Base-by-base conservation (phyloP, 2,888 invertebrate genomes). In the Mesorhabditis belari region DNA sequence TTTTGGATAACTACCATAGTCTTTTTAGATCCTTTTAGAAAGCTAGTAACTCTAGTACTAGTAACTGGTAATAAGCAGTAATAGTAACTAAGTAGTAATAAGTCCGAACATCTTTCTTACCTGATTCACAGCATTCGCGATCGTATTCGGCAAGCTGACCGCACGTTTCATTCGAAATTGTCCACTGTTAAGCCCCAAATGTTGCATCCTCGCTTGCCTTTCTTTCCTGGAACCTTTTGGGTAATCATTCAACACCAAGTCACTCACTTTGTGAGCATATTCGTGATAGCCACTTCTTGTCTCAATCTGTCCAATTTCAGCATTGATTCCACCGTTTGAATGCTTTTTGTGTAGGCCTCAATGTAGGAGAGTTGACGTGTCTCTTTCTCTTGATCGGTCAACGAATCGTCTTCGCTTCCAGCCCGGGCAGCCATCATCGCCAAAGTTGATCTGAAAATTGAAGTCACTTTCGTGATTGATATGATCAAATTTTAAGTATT, bases 261-360 rank as follows among this genome's bases (percentile, higher is more conserved):
- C 12, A 21, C 50, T 29, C 49, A 69, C 67, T 70, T 74, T 5
- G 91, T 89, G 75, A 94, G 87, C 70, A 93, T 83, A 83, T 94
- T 94, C 81, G 92, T 92, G 12, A 95, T 91, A 27, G 93, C 93
- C 5, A 95, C 94, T 83, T 89, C 85, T 84, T 96, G 96, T 58
- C 96, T 87, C 69, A 98, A 85, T 64, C 93, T 87, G 83, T 98
- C 96, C 71, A 96, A 85, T 1, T 91, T 90, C 66, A 98, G 85
- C 75, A 98, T 94, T 81, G 92, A 93, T 82, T 98, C 96, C 23
- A 98, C 95, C 5, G 93, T 94, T 68, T 93, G 92, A 0, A 96
- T 94, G 28, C 69, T 69, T 60, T 91, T 88, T 0, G 95, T 93
- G 83, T 98, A 96, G 85, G 95, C 94, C 85, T 96, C 95, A 70